These are phyloP conservation scores for Poeciliopsis paucimaculata DNA, from an alignment of 2,797 vertebrate genomes.

Conservation along the genomic window DNA sequence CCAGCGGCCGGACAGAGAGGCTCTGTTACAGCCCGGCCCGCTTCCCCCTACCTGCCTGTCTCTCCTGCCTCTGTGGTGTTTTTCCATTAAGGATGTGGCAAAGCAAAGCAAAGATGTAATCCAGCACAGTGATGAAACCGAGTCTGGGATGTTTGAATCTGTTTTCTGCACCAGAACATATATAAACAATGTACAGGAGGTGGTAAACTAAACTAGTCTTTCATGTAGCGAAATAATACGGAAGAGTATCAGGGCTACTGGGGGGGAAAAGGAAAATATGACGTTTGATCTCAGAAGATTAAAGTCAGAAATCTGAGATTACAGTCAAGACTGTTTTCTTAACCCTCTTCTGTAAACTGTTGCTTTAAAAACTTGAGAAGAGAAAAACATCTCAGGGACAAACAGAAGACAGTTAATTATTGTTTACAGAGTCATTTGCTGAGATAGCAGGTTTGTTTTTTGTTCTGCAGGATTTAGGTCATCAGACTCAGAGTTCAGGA, in stretches of 20 bases:
- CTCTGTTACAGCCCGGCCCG: conserved; percentile 51
- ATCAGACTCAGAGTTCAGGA: background rate
- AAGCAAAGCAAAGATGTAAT: conserved; percentile 13
- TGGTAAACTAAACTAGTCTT: background rate
- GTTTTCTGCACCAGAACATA: background rate
- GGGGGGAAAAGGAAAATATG: no score
- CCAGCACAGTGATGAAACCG: conserved; percentile 20
- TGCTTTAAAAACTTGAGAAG: background rate
- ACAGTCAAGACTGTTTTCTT: no score
- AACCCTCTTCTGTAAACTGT: no score
- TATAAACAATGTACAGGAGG: background rate
- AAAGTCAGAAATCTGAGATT: no score
- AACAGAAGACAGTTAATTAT: background rate
- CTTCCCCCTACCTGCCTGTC: conserved; percentile 18
- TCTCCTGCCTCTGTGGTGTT: conserved; percentile 39
- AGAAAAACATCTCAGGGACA: background rate
- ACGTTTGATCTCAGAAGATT: no score
- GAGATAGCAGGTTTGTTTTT: background rate
- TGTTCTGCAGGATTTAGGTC: background rate
- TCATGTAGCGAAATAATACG: background rate
- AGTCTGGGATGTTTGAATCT: background rate
- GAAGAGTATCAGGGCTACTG: no score
- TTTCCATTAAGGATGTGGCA: conserved; percentile 58
- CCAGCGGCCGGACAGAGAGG: conserved; percentile 63
- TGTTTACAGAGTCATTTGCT: background rate